Evolutionary conservation across 2,113 vertebrate genomes (phyloP), one percentile per base, ranked within the genome.

Genomic region (Grammomys surdaster): DNA sequence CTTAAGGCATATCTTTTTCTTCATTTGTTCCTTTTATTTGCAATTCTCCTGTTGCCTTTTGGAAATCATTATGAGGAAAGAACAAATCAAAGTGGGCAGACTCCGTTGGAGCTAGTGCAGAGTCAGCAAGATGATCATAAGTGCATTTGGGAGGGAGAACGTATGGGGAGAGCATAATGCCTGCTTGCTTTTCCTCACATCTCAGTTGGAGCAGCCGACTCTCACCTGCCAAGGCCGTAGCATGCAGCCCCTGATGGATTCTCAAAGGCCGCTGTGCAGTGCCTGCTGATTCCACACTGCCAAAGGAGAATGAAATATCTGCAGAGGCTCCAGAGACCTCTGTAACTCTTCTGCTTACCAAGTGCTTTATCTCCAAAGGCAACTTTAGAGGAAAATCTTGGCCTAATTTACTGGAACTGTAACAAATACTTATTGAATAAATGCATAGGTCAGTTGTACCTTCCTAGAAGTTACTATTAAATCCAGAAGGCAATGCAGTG

Each of bases 11-110:
- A 69, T 81, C 91, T 95, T 97, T 92, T 95, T 92, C 73, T 26
- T 89, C 77, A 86, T 96, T 95, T 97, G 73, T 94, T 97, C 75
- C 75, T 95, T 95, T 80, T 90, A 93, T 96, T 96, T 97, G 70
- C 84, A 92, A 93, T 97, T 94, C 75, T 95, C 91, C 48, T 73
- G 75, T 85, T 96, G 94, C 70, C 16, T 94, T 96, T 96, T 93
- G 89, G n/a, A 97, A 96, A 94, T 85, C 84, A 81, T 95, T 96
- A 90, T 80, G 65, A 94, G 84, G 88, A 97, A 77, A 67, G 73
- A 91, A 63, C 56, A 93, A 95, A 93, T 97, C 91, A 77, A 96
- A 90, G 72, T 31, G 24, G 88, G 70, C 40, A 92, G 82, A 56
- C 60, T 95, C 76, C 85, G 24, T 63, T 48, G 82, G 82, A 94